Percentiles rank a stretch among this genome's conserved stretches.
Conservation (phyloP, 1,140 invertebrate species). For the Drosophila dunni region DNA sequence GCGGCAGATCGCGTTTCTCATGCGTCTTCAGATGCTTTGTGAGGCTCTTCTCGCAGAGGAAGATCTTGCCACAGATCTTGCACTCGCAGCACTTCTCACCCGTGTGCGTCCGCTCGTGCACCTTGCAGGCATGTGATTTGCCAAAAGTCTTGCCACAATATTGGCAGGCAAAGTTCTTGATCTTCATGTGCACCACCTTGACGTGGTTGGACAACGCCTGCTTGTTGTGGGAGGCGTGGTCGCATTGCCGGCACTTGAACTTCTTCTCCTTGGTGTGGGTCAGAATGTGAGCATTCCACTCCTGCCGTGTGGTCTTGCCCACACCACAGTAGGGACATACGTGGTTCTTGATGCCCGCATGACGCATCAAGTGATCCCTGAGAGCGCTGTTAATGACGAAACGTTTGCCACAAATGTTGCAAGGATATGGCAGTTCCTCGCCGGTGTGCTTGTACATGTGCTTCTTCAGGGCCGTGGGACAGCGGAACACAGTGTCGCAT, state of each 20-base stretch:
- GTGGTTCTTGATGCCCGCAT: constrained; percentile 81
- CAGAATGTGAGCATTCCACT: constrained; percentile 81
- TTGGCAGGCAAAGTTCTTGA: constrained; percentile 80
- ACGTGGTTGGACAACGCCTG: constrained; percentile 77
- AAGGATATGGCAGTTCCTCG: constrained; percentile 86
- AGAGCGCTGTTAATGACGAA: constrained; percentile 79
- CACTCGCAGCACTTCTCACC: constrained; percentile 85
- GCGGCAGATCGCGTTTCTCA: constrained; percentile 76
- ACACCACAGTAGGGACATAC: constrained; percentile 82
- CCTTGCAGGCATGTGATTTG: constrained; percentile 79
- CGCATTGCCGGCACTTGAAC: constrained; percentile 77
- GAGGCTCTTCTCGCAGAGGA: constrained; percentile 78
- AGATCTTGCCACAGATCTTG: constrained; percentile 80
- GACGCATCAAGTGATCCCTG: constrained; percentile 78
- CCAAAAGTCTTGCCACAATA: constrained; percentile 83
- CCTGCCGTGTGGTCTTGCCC: constrained; percentile 77
- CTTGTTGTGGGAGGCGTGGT: constrained; percentile 80
- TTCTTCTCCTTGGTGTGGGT: constrained; percentile 83
- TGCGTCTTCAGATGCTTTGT: constrained; percentile 82
- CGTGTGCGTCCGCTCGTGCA: constrained; percentile 80
- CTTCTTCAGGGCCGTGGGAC: constrained; percentile 83
- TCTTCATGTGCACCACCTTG: constrained; percentile 79
- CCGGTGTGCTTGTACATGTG: constrained; percentile 86
- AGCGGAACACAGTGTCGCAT: constrained; percentile 80
- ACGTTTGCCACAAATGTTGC: constrained; percentile 86